Conservation (phyloP, 35 echinoderm and acorn worm species). For the Diadema setosum region DNA sequence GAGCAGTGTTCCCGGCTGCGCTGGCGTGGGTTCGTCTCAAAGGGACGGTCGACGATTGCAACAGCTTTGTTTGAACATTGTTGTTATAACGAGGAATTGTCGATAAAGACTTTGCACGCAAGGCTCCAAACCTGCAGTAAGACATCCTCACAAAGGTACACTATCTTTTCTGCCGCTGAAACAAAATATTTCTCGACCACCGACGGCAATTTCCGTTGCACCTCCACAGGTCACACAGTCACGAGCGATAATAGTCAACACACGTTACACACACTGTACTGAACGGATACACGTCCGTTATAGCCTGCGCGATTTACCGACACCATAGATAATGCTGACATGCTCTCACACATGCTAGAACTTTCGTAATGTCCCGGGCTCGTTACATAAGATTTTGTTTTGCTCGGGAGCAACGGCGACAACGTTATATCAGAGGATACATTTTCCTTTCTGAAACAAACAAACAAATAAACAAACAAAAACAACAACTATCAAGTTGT, state of each 20-base stretch:
- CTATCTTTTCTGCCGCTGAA: background rate
- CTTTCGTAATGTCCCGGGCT: too few relatives aligned
- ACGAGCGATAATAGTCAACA: too few relatives aligned
- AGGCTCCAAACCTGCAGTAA: background rate
- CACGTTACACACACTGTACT: too few relatives aligned
- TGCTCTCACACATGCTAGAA: too few relatives aligned
- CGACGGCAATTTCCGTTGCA: background rate
- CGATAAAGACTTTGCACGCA: background rate
- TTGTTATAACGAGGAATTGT: background rate
- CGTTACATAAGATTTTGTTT: too few relatives aligned
- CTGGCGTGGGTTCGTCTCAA: background rate
- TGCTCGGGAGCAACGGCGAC: too few relatives aligned
- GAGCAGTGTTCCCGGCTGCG: background rate
- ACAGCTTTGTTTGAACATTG: background rate
- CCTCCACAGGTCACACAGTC: too few relatives aligned
- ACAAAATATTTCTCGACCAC: background rate
- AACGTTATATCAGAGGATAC: too few relatives aligned
- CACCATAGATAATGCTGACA: too few relatives aligned
- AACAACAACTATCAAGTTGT: background rate
- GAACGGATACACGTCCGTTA: too few relatives aligned
- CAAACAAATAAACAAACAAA: background rate
- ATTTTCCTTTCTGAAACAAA: too few relatives aligned
- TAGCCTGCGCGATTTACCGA: too few relatives aligned
- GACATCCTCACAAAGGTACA: background rate
- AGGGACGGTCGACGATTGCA: background rate